A percentile compares a stretch with the other conserved stretches of the same genome.
These are phyloP conservation scores for Eurypyga helias DNA, from an alignment of 2,113 vertebrate species.

Conservation along the genomic window DNA sequence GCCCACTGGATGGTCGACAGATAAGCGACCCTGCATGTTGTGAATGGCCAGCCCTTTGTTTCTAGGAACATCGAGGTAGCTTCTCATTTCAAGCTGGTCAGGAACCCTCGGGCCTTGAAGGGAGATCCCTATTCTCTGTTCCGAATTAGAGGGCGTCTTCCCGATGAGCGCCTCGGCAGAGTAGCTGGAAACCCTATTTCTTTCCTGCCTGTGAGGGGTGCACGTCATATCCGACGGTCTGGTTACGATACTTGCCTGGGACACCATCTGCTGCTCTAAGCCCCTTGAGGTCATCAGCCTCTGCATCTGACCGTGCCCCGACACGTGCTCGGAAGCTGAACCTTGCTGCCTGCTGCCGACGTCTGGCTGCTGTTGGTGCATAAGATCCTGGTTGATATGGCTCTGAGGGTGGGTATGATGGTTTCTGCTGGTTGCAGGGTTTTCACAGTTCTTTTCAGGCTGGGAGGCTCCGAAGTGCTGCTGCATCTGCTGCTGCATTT, in stretches of 20 bases:
- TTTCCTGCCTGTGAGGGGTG: slow-evolving; percentile 90
- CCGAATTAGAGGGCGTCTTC: slow-evolving; percentile 88
- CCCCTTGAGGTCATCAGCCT: slow-evolving; percentile 90
- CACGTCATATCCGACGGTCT: slow-evolving; percentile 90
- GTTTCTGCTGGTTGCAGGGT: slow-evolving; percentile 79
- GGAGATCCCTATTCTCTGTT: slow-evolving; percentile 90
- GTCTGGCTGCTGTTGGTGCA: slow-evolving; percentile 82
- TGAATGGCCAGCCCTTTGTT: slow-evolving; percentile 87
- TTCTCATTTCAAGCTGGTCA: slow-evolving; percentile 92
- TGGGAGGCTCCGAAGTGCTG: slow-evolving; percentile 89
- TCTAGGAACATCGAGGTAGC: slow-evolving; percentile 89
- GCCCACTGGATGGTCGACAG: slow-evolving; percentile 82
- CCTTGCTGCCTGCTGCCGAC: slow-evolving; percentile 82
- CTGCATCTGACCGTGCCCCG: slow-evolving; percentile 87
- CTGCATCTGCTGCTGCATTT: slow-evolving; percentile 84
- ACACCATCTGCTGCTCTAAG: slow-evolving; percentile 93
- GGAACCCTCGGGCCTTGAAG: slow-evolving; percentile 86
- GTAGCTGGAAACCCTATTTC: slow-evolving; percentile 95
- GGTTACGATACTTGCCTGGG: slow-evolving; percentile 88
- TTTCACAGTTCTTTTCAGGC: slow-evolving; percentile 93
- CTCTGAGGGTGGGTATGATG: slow-evolving; percentile 83
- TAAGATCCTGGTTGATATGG: slow-evolving; percentile 84
- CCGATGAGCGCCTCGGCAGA: slow-evolving; percentile 97
- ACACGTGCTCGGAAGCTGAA: slow-evolving; percentile 76
- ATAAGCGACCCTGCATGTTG: slow-evolving; percentile 86